A percentile compares a stretch with the other conserved stretches of the same genome.
phyloP scores from a whole-genome alignment of 2,113 vertebrate species.

The Tetrao urogallus region DNA sequence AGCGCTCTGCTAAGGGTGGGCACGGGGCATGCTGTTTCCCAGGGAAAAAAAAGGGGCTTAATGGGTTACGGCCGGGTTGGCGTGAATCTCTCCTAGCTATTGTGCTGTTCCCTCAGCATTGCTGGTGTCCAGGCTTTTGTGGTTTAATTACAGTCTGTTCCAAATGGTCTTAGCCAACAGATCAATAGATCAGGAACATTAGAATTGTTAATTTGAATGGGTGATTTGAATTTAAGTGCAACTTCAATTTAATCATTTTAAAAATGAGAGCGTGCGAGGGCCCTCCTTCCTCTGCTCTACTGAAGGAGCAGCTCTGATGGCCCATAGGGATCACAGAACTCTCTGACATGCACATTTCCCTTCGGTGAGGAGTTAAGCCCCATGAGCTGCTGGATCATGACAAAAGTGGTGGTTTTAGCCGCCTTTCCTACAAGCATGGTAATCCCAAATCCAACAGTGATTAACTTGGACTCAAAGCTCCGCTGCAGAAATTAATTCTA shows the following conservation, averaged over 20 bases:
- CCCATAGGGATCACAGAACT: constrained; percentile 12
- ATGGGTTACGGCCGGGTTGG: constrained; percentile 18
- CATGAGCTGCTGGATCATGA: constrained; percentile 50
- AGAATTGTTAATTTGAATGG: constrained; percentile 71
- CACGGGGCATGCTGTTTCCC: not conserved
- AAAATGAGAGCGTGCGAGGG: constrained; percentile 21
- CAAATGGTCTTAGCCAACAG: constrained; percentile 63
- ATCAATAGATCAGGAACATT: constrained; percentile 71
- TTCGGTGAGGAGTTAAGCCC: constrained; percentile 53
- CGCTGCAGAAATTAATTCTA: constrained; percentile 62
- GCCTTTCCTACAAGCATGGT: constrained; percentile 43
- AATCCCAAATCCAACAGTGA: constrained; percentile 69
- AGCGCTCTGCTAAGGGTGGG: too few relatives aligned
- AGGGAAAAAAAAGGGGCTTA: not conserved
- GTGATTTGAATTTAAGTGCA: constrained; percentile 74
- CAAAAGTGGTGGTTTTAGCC: constrained; percentile 52
- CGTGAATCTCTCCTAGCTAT: not conserved
- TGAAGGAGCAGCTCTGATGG: not conserved
- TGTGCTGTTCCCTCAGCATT: not conserved
- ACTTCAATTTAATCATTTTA: constrained; percentile 64
- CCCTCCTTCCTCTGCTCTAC: not conserved
- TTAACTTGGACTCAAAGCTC: constrained; percentile 56
- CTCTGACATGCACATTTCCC: constrained; percentile 51
- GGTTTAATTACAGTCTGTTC: constrained; percentile 69
- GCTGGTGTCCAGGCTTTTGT: constrained; percentile 57